Evolutionary conservation across 2,797 vertebrate species (phyloP), one percentile per base, ranked within the genome.

Genomic region (Gouania willdenowi): DNA sequence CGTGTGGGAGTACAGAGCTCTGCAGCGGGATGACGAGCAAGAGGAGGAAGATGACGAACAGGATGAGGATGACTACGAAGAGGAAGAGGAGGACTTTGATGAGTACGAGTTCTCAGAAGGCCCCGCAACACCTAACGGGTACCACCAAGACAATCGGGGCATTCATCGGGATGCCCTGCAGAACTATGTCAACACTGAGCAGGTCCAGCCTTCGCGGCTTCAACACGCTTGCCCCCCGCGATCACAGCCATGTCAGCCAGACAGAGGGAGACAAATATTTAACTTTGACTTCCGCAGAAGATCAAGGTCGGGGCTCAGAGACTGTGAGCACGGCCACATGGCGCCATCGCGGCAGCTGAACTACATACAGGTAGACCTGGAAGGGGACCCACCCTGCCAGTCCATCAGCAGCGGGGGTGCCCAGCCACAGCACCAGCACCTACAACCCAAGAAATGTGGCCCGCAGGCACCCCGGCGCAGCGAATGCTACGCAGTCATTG

Each of bases 331-430:
- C 25, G 41, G 83, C 34, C 88, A 83, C 48, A 82, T 85, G 74
- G 82, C 88, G 78, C 14, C 89, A 55, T 68, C 87, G 45, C 83
- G 93, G 77, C 95, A 97, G 84, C 93, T 99, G 86, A 99, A 99
- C 79, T 99, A 99, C 78, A 97, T 99, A 87, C 97, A 99, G 82
- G 96, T 98, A 75, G 97, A 98, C 82, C 82, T 99, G 66, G 94
- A 98, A 56, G 91, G 84, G 37, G 78, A 92, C 46, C 45, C 78
- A 44, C 75, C 76, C 49, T 87, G 91, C 84, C 74, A 81, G 59
- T 25, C 53, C 44, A 77, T 84, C 56, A 1, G 75, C 32, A 46
- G 17, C 6, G 56, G 77, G 72, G 79, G 75, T 82, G 64, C 60
- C 64, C 86, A 81, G 75, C 77, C 57, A 33, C 91, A 79, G 71